A percentile compares a stretch with the other conserved stretches of the same genome.
phyloP scores from a whole-genome alignment of 2,888 invertebrate species.

The Diplolepis rosae region DNA sequence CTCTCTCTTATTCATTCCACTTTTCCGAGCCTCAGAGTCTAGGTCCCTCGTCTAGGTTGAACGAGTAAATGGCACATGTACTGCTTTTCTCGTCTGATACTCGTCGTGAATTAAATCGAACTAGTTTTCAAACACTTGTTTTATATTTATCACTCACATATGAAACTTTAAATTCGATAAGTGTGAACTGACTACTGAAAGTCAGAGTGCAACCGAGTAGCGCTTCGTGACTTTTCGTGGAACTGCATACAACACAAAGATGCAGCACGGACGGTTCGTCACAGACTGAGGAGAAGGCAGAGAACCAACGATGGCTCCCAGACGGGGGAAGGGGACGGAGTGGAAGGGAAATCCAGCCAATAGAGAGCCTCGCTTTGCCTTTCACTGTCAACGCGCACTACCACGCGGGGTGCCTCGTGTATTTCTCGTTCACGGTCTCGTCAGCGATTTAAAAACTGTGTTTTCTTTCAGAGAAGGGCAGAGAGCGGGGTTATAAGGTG shows the following conservation, averaged over 20 bases:
- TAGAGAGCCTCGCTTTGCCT: conserved; percentile 51
- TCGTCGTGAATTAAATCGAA: background rate
- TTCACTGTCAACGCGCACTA: conserved; percentile 62
- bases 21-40: conserved; percentile 20
- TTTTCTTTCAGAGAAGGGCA: conserved; percentile 11
- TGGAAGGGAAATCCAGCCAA: conserved; percentile 47
- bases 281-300: conserved; percentile 59
- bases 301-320: conserved; percentile 39
- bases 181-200: background rate
- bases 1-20: conserved; percentile 34
- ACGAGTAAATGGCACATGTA: conserved; percentile 11
- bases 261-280: conserved; percentile 60
- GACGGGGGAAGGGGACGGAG: conserved; percentile 32
- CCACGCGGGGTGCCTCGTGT: conserved; percentile 51
- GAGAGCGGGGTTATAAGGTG: background rate
- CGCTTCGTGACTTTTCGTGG: conserved; percentile 37
- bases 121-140: background rate
- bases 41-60: conserved; percentile 9
- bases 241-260: conserved; percentile 40
- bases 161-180: background rate
- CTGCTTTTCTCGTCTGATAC: background rate
- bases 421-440: conserved; percentile 38
- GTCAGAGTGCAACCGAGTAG: conserved; percentile 20
- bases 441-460: conserved; percentile 23
- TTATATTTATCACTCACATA: background rate